These are phyloP conservation scores for Lysandra coridon DNA, from an alignment of 2,888 invertebrate genomes.

Conservation along the genomic window DNA sequence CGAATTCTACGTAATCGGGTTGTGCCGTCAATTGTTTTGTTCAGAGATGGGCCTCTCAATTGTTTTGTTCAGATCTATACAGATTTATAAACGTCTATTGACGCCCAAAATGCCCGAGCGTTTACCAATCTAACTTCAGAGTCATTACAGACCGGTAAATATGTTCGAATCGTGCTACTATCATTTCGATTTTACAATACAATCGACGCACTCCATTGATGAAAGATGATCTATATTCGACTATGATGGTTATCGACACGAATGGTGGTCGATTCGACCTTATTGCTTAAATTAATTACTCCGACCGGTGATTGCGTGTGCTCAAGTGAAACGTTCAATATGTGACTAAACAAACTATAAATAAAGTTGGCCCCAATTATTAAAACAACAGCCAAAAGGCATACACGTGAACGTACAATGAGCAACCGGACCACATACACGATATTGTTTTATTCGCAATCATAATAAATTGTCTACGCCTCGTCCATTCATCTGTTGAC, in stretches of 20 bases:
- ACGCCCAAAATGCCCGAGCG: background rate
- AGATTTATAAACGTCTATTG: background rate
- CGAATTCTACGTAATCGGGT: background rate
- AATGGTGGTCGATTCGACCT: background rate
- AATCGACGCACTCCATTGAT: background rate
- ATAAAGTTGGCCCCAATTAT: constrained; percentile 43
- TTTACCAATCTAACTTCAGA: background rate
- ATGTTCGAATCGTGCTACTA: background rate
- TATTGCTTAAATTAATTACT: constrained; percentile 25
- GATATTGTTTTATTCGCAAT: background rate
- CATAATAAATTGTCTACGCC: background rate
- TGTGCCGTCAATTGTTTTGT: background rate
- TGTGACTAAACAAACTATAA: constrained; percentile 34
- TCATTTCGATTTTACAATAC: background rate
- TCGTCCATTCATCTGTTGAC: constrained; percentile 15
- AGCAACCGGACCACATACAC: constrained; percentile 4
- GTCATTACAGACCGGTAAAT: background rate
- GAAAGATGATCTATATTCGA: constrained; percentile 11
- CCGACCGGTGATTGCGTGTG: background rate
- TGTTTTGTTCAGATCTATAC: background rate
- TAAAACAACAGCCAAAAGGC: constrained; percentile 36
- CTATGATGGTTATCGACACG: background rate
- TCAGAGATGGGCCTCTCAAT: background rate
- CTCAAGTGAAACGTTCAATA: constrained; percentile 18
- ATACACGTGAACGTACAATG: constrained; percentile 16